Base-by-base conservation (phyloP, 1,140 invertebrate species). In the Acromyrmex heyeri region DNA sequence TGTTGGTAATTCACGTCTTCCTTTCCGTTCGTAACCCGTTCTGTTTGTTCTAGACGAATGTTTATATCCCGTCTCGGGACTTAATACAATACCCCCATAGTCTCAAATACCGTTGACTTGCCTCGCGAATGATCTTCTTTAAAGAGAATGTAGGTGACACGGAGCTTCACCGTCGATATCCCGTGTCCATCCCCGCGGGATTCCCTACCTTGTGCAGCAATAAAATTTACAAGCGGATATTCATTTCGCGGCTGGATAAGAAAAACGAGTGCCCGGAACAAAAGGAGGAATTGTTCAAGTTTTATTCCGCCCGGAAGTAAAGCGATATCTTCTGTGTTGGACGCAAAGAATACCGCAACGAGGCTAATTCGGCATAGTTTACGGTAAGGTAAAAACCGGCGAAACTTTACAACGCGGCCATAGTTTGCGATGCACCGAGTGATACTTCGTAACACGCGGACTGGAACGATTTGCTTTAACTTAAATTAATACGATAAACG, bases 301-400 rank as follows among this genome's bases (percentile, higher is more conserved):
- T 89, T 89, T 89, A 89, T 86, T 77, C 72, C 59, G 57, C 30
- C 48, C 88, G 73, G 75, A 89, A 89, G 88, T 89, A 77, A 78
- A 82, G 57, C 87, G 73, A 85, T 89, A 77, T 86, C 76, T 55
- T 30, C 16, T 38, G 48, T 55, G 21, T 10, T 30, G 75, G n/a
- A 72, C 82, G 70, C 88, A 88, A 88, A 89, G 82, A 72, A 88
- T 88, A 81, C 82, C 67, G 70, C 55, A 72, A 76, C 77, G 67
- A 69, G 86, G 76, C 75, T 89, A 89, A 89, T 89, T 89, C 86
- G 76, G 76, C 62, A 89, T 89, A 86, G 88, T 89, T 89, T 89
- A 89, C 76, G 38, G 59, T 21, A 27, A 30, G 64, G 48, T 57
- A 59, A 73, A 86, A 89, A 81, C 57, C 62, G 79, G 27, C 61